These are phyloP conservation scores for Melipona beecheii DNA, from an alignment of 2,888 invertebrate species.

Conservation along the genomic window DNA sequence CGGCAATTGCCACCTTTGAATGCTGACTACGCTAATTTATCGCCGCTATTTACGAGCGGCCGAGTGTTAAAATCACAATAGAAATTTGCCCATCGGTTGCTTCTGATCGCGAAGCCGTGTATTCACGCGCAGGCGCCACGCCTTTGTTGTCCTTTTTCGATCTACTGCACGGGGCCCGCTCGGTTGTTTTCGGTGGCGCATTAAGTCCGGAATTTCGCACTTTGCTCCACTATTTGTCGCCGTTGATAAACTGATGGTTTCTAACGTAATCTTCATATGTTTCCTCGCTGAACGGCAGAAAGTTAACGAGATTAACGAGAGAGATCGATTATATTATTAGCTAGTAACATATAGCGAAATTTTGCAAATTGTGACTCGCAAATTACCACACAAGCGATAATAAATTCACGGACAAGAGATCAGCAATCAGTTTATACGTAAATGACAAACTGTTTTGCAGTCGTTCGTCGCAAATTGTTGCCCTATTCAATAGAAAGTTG, in stretches of 20 bases:
- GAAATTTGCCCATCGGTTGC: slow-evolving; percentile 13
- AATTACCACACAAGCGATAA: no score
- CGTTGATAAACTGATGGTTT: not conserved
- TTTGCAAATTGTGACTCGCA: no score
- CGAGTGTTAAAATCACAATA: slow-evolving; percentile 36
- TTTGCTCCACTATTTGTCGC: not conserved
- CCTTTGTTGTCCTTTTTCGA: slow-evolving; percentile 10
- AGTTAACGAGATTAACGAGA: not conserved
- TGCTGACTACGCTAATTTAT: slow-evolving; percentile 25
- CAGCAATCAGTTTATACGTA: no score
- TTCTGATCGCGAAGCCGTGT: not conserved
- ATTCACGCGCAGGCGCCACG: not conserved
- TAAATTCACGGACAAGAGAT: no score
- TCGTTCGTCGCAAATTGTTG: no score
- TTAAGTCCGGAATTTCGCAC: slow-evolving; percentile 4
- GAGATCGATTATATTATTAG: no score
- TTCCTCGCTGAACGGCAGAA: not conserved
- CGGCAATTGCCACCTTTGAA: slow-evolving; percentile 32
- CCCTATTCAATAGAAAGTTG: no score
- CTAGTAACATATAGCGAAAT: not conserved
- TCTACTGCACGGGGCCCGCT: not conserved
- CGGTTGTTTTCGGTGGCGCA: not conserved
- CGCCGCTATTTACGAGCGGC: slow-evolving; percentile 18
- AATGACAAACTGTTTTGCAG: no score
- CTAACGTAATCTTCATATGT: not conserved